Evolutionary conservation across 2,888 invertebrate genomes (phyloP).

Genomic region (Ethmia dodecea): DNA sequence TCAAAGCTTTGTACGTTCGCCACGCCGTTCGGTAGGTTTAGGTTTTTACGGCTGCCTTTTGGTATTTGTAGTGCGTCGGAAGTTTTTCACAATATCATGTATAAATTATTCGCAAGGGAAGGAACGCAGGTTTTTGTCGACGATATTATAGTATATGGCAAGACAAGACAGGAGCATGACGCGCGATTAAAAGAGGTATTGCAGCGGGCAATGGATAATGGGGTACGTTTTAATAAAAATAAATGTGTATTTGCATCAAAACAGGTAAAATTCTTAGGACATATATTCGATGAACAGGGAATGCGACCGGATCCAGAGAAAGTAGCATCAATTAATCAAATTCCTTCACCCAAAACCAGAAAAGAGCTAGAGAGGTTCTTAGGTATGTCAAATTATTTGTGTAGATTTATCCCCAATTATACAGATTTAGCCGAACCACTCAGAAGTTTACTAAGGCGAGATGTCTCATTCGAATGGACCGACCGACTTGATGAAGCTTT

Average conservation of each 20-base stretch:
- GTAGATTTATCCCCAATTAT: conserved; percentile 6
- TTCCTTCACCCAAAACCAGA: conserved; percentile 3
- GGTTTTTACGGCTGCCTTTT: conserved; percentile 9
- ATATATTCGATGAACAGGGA: conserved; percentile 7
- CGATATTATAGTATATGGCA: conserved; percentile 18
- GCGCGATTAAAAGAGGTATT: conserved; percentile 12
- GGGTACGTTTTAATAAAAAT: conserved; percentile 17
- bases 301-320: conserved; percentile 9
- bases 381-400: conserved; percentile 11
- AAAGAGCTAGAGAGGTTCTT: conserved; percentile 11
- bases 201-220: conserved; percentile 13
- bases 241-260: conserved; percentile 12
- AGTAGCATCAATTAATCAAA: conserved; percentile 9
- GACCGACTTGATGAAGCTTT: conserved; percentile 20
- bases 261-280: conserved; percentile 13
- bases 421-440: conserved; percentile 8
- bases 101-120: conserved; percentile 2
- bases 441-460: conserved; percentile 23
- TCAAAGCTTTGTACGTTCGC: conserved; percentile 18
- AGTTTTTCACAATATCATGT: conserved; percentile 11
- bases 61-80: conserved; percentile 14
- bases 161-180: conserved; percentile 9
- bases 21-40: conserved; percentile 15
- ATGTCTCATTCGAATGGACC: conserved; percentile 25
- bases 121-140: conserved; percentile 16